Evolutionary conservation across 2,113 vertebrate genomes (phyloP).

Genomic region (Lipotes vexillifer): DNA sequence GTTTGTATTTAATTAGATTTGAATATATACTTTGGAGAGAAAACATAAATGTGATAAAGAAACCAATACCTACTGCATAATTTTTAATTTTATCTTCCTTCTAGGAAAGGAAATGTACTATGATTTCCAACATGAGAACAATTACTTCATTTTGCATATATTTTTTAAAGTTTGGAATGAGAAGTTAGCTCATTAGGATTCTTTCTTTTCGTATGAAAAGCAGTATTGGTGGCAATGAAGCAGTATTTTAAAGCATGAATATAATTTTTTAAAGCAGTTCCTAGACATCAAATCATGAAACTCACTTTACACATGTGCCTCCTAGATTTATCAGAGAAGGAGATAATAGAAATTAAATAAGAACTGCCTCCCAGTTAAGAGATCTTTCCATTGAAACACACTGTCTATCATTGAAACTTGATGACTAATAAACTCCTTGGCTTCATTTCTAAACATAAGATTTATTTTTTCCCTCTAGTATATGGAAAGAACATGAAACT

Average conservation of each 20-base stretch:
- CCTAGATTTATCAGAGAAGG: not conserved
- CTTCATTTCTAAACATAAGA: not conserved
- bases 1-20: conserved; percentile 9
- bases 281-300: not conserved
- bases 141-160: conserved; percentile 1
- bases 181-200: not conserved
- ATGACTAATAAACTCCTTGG: not conserved
- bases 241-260: not conserved
- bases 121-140: not conserved
- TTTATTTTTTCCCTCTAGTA: not conserved
- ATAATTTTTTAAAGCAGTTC: not conserved
- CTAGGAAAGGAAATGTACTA: not conserved
- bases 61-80: not conserved
- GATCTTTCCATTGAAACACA: not conserved
- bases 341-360: not conserved
- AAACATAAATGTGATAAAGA: conserved; percentile 12
- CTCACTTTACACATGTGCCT: not conserved
- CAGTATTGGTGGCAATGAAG: not conserved
- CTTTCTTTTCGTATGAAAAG: conserved; percentile 4
- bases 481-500: not conserved
- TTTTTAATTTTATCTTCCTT: not conserved
- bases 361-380: not conserved
- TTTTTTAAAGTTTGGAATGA: conserved; percentile 19
- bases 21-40: not conserved
- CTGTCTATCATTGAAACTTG: not conserved